These are phyloP conservation scores for Artibeus jamaicensis DNA, from an alignment of 2,797 vertebrate genomes.

Conservation along the genomic window DNA sequence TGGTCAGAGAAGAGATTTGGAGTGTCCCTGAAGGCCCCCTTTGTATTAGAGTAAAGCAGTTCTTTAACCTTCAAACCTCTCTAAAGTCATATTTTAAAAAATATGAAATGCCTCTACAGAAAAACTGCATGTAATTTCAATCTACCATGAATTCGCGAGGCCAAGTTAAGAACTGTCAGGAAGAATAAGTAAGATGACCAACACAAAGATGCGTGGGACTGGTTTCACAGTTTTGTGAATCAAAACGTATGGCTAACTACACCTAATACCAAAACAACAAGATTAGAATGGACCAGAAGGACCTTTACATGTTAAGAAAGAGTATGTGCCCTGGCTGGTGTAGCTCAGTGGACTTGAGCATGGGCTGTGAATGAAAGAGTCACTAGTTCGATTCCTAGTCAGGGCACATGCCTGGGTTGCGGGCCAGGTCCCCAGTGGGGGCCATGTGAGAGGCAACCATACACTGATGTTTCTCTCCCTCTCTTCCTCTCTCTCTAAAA, in stretches of 20 bases:
- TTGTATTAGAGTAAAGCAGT: background rate
- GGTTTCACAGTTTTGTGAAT: background rate
- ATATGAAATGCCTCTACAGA: background rate
- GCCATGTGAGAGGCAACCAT: too few relatives aligned
- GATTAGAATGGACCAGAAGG: background rate
- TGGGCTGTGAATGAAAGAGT: too few relatives aligned
- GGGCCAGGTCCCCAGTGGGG: too few relatives aligned
- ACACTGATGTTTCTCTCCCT: too few relatives aligned
- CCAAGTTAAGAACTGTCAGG: background rate
- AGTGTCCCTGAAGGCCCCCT: background rate
- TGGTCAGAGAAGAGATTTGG: background rate
- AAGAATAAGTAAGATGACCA: constrained; percentile 28
- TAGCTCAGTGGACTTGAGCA: too few relatives aligned
- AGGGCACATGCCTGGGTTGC: too few relatives aligned
- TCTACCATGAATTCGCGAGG: background rate
- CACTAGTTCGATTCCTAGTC: too few relatives aligned
- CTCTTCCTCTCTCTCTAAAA: too few relatives aligned
- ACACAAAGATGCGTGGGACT: background rate
- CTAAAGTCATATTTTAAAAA: constrained; percentile 9
- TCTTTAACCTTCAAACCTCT: constrained; percentile 9
- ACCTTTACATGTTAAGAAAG: constrained; percentile 1
- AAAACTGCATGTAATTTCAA: background rate
- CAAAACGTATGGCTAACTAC: background rate
- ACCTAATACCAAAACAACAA: background rate
- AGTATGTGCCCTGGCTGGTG: background rate